Evolutionary conservation across 2,113 vertebrate species (phyloP), one percentile per base, ranked within the genome.

Genomic region (Albula goreensis): DNA sequence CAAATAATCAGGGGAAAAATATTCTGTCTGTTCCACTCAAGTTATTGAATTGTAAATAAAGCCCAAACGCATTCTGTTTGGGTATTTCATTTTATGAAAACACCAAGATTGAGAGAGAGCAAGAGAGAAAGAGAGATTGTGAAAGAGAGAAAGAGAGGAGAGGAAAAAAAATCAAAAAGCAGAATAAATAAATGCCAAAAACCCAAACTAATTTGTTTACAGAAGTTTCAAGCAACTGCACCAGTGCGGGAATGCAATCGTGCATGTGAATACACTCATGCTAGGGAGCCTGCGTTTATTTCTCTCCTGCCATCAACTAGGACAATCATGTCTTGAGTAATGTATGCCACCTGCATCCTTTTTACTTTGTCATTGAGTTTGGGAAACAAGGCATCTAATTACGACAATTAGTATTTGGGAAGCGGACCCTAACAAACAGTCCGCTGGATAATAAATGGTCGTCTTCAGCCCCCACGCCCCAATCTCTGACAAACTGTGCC

Each of bases 341-440:
- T 94, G 92, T 86, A 90, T 89, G 87, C 89, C 91, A 94, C 94
- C 94, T 94, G 94, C 92, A 94, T 93, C 93, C 94, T 93, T 93
- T 60, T 94, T 91, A 92, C 90, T 87, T 83, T 90, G 86, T 90
- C 90, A 85, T 66, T 81, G 87, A 87, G 87, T 83, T 93, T 92
- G 92, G 94, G 92, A 95, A 93, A 94, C 93, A 60, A 92, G 86
- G 87, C 89, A 90, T 93, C 92, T 95, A 95, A 95, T 95, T 96
- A 94, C 93, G 90, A 90, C 92, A 94, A 95, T 96, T 95, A 95
- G 94, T 93, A 95, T 94, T 95, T 93, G 91, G 93, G 92, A 95
- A 93, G 94, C 92, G 93, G 92, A 94, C 94, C 93, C 92, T 89
- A 93, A 92, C 82, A 51, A 82, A 85, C 83, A 63, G 57, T 85